These are phyloP conservation scores for Phoenicopterus ruber DNA, from an alignment of 2,113 vertebrate species.

Conservation along the genomic window DNA sequence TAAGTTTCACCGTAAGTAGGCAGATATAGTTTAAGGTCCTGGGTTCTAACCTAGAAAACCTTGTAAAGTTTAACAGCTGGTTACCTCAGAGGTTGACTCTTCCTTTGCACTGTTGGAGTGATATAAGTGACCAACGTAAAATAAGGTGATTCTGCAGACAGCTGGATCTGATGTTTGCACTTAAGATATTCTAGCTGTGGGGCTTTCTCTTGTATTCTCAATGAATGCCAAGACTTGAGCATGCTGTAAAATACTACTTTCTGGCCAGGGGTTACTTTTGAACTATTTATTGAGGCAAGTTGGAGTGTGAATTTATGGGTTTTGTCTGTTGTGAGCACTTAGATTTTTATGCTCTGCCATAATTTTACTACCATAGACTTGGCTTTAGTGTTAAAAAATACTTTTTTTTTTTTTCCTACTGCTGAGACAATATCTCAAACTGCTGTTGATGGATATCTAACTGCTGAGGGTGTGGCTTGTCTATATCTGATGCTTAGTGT, in stretches of 20 bases:
- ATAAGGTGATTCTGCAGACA: neutral
- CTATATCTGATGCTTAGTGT: neutral
- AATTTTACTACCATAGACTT: neutral
- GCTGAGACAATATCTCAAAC: neutral
- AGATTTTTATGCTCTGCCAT: neutral
- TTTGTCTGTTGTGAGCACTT: neutral
- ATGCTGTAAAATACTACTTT: neutral
- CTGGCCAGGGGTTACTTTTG: neutral
- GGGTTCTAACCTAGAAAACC: neutral
- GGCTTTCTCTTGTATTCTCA: neutral
- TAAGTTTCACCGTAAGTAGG: fast-evolving
- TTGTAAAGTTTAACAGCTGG: neutral
- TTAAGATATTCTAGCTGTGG: neutral
- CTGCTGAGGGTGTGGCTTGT: neutral
- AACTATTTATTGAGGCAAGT: neutral
- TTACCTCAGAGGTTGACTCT: neutral
- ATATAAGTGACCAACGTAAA: neutral
- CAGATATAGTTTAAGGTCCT: neutral
- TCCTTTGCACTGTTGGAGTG: neutral
- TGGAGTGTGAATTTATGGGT: neutral
- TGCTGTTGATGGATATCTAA: neutral
- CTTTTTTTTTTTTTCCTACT: neutral
- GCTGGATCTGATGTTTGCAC: neutral
- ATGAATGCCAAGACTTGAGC: neutral
- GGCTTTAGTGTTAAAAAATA: neutral